Conservation (phyloP, 2,113 vertebrate species). For the Melanostigma gelatinosum region DNA sequence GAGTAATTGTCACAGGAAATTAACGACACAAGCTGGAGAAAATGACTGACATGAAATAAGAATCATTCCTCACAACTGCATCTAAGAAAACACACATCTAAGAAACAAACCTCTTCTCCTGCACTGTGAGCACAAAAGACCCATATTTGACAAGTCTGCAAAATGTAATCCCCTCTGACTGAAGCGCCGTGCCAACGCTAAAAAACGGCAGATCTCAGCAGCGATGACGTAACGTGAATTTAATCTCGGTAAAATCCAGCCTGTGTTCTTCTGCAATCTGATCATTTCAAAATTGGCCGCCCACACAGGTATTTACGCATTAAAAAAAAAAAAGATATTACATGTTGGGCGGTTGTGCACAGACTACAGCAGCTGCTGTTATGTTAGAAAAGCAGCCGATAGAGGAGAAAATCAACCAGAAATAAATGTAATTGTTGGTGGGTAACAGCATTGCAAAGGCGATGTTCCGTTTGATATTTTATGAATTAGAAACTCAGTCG, state of each 20-base stretch:
- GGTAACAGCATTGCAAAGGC: background rate
- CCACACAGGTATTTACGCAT: background rate
- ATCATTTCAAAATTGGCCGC: conserved; percentile 17
- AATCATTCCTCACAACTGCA: conserved; percentile 10
- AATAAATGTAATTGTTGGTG: background rate
- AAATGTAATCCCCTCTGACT: conserved; percentile 54
- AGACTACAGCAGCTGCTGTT: background rate
- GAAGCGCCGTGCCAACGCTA: conserved; percentile 16
- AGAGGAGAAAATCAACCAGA: background rate
- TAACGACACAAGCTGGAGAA: background rate
- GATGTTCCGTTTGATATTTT: background rate
- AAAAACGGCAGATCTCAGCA: conserved; percentile 52
- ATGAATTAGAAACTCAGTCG: conserved; percentile 4
- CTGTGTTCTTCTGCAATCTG: conserved; percentile 33
- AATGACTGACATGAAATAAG: background rate
- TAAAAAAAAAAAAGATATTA: conserved; percentile 16
- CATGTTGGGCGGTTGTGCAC: background rate
- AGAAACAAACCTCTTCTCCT: background rate
- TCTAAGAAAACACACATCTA: background rate
- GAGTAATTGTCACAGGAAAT: background rate
- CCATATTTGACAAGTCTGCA: conserved; percentile 38
- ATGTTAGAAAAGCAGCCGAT: background rate
- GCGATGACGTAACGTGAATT: conserved; percentile 63
- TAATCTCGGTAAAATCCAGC: conserved; percentile 61
- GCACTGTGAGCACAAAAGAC: conserved; percentile 7